Evolutionary conservation across 2,888 invertebrate species (phyloP).

Genomic region (Stenodema calcarata): DNA sequence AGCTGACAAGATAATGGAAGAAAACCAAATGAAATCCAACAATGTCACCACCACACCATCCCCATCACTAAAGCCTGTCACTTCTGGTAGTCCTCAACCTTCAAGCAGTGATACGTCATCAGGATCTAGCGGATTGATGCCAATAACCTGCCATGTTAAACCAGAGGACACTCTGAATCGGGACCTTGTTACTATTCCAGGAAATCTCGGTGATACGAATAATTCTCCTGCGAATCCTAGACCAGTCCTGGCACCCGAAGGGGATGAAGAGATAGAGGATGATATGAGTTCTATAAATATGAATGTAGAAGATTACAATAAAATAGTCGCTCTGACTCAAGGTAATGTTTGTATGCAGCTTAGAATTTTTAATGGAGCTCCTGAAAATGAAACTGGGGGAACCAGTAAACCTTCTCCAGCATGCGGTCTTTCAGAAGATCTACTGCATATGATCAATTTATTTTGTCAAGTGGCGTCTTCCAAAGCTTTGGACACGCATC

Average conservation of each 20-base stretch:
- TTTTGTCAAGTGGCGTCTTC: slow-evolving; percentile 69
- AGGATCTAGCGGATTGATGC: not conserved
- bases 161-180: not conserved
- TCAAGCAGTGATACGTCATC: not conserved
- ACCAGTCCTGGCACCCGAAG: not conserved
- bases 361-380: slow-evolving; percentile 32
- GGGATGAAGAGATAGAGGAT: slow-evolving; percentile 50
- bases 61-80: not conserved
- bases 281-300: slow-evolving; percentile 38
- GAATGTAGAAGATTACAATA: slow-evolving; percentile 31
- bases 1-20: slow-evolving; percentile 48
- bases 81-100: not conserved
- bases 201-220: not conserved
- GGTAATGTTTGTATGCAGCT: slow-evolving; percentile 55
- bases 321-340: slow-evolving; percentile 46
- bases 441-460: slow-evolving; percentile 66
- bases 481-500: slow-evolving; percentile 65
- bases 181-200: not conserved
- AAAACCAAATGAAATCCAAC: not conserved
- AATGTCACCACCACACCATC: not conserved
- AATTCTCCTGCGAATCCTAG: not conserved
- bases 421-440: slow-evolving; percentile 63
- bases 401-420: slow-evolving; percentile 24
- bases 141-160: not conserved
- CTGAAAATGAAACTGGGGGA: slow-evolving; percentile 14